Base-by-base conservation (phyloP, 2,113 vertebrate genomes). In the Tyrannus savana region DNA sequence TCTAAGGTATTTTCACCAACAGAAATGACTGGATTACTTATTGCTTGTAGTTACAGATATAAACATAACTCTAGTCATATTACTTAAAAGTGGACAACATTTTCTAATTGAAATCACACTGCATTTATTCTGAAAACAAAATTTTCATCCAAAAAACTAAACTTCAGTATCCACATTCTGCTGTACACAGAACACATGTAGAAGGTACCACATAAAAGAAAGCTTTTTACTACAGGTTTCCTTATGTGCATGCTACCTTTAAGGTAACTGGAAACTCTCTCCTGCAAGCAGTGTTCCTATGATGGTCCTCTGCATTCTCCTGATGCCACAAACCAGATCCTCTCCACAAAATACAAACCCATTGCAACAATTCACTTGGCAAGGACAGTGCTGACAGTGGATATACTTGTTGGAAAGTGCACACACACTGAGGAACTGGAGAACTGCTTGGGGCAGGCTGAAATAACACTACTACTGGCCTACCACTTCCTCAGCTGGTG, bases 361-460 rank as follows among this genome's bases (percentile, higher is more conserved):
- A 72, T 11, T 37, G 46, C 37, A 84, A 50, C 30, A 56, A n/a
- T 14, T 6, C 42, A 14, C 17, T 39, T 23, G 39, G 30, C 68
- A 80, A 86, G 63, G 59, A 31, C 24, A 21, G 28, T 2, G 14
- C 21, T n/a, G 7, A 41, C 27, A 63, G 62, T 5, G 27, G 5
- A 50, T 6, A 6, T 0, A 49, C 24, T 13, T 46, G 30, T 10
- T 9, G 21, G 17, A 42, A n/a, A 74, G 24, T 1, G 2, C 8
- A 2, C 24, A 35, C 41, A 24, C 3, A 3, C 15, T 22, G 24
- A 68, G 28, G 30, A 55, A 56, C 7, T 4, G 0, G 8, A 71
- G 21, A 79, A 78, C 31, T 22, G 15, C 72, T 39, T 7, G 30
- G 19, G 41, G 35, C 49, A 83, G 12, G 13, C 7, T 16, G 41